Evolutionary conservation across 2,797 vertebrate species (phyloP).

Genomic region (Calcarius lapponicus): DNA sequence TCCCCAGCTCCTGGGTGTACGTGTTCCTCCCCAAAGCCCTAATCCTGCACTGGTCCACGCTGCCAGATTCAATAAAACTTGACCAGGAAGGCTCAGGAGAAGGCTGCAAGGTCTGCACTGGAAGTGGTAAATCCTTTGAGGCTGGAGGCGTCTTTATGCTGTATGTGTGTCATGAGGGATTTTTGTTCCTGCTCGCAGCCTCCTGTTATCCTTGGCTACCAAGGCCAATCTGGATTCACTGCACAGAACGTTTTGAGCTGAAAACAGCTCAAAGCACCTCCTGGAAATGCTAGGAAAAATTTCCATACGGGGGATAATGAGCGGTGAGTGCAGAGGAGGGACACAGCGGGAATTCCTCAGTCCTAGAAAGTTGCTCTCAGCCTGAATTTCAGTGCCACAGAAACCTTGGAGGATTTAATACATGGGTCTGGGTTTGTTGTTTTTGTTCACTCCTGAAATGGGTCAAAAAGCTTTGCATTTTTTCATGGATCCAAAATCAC

Average conservation of each 20-base stretch:
- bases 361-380: constrained; percentile 22
- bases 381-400: not conserved
- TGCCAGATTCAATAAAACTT: not conserved
- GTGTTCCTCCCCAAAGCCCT: not conserved
- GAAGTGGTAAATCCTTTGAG: not conserved
- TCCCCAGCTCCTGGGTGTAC: rapidly evolving
- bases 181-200: not conserved
- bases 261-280: constrained; percentile 8
- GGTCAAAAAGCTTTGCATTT: not conserved
- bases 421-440: not conserved
- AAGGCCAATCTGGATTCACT: not conserved
- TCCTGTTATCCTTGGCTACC: not conserved
- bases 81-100: not conserved
- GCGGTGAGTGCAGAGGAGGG: not conserved
- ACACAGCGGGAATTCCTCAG: not conserved
- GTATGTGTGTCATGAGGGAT: rapidly evolving
- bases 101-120: not conserved
- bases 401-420: not conserved
- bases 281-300: constrained; percentile 1
- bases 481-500: not conserved
- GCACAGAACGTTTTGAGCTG: not conserved
- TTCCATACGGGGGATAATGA: not conserved
- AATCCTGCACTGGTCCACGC: not conserved
- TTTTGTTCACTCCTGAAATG: not conserved
- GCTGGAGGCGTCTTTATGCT: not conserved